These are phyloP conservation scores for Drosophila obscura DNA, from an alignment of 1,140 invertebrate genomes.

Conservation along the genomic window DNA sequence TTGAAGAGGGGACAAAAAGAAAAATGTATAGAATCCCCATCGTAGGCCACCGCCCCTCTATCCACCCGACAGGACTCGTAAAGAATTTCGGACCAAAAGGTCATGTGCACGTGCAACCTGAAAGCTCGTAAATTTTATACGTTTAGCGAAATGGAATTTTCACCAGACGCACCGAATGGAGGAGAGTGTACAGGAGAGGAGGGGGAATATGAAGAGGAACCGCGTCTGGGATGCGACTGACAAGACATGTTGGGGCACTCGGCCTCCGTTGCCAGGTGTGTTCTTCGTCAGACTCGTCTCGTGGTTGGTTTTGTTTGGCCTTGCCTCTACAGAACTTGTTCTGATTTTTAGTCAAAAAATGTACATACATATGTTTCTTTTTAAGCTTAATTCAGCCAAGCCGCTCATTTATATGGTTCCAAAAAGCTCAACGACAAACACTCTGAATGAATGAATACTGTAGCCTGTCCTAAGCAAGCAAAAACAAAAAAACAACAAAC, in stretches of 20 bases:
- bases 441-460: conserved; percentile 33
- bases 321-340: conserved; percentile 52
- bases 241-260: conserved; percentile 30
- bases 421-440: conserved; percentile 15
- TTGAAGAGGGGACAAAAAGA: conserved; percentile 29
- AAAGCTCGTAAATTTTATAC: conserved; percentile 67
- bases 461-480: conserved; percentile 16
- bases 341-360: conserved; percentile 36
- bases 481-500: conserved; percentile 38
- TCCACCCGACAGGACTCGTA: conserved; percentile 53
- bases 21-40: conserved; percentile 45
- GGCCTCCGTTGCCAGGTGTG: conserved; percentile 34
- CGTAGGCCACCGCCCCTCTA: neutral
- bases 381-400: conserved; percentile 39
- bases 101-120: conserved; percentile 69
- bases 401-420: conserved; percentile 29
- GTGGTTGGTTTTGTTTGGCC: conserved; percentile 34
- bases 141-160: conserved; percentile 76
- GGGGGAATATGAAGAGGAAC: neutral
- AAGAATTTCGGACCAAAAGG: conserved; percentile 59
- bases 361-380: conserved; percentile 10
- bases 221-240: conserved; percentile 12
- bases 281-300: conserved; percentile 20
- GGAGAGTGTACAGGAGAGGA: neutral
- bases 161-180: conserved; percentile 42